Conservation (phyloP, 2,888 invertebrate species). For the Patella depressa region DNA sequence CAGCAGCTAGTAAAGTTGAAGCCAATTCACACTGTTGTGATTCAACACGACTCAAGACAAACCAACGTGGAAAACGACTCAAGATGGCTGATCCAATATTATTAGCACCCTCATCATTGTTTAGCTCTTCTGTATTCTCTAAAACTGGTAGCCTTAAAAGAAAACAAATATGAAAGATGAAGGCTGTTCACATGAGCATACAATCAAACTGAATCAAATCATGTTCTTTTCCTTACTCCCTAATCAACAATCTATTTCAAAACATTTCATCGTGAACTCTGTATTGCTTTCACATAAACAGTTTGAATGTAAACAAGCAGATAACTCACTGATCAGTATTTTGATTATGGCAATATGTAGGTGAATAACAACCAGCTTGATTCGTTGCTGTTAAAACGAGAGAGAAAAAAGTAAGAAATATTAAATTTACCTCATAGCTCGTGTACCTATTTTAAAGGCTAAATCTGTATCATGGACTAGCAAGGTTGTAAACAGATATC, state of each 20-base stretch:
- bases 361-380: background rate
- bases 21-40: slow-evolving; percentile 85
- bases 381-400: background rate
- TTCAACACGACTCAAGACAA: slow-evolving; percentile 85
- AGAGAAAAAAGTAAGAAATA: background rate
- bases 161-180: background rate
- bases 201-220: background rate
- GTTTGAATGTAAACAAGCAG: too few species aligned
- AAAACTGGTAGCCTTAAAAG: slow-evolving; percentile 79
- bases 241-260: too few species aligned
- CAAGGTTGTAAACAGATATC: slow-evolving; percentile 84
- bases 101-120: slow-evolving; percentile 75
- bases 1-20: slow-evolving; percentile 82
- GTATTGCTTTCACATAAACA: too few species aligned
- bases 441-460: slow-evolving; percentile 83
- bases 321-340: too few species aligned
- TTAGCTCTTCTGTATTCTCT: slow-evolving; percentile 79
- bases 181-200: background rate
- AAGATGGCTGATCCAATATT: slow-evolving; percentile 74
- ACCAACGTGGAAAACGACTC: slow-evolving; percentile 81
- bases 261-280: too few species aligned
- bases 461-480: slow-evolving; percentile 83
- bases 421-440: slow-evolving; percentile 79
- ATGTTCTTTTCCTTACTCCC: too few species aligned
- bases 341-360: too few species aligned